phyloP scores from a whole-genome alignment of 2,888 invertebrate genomes.

The Mayetiola destructor region DNA sequence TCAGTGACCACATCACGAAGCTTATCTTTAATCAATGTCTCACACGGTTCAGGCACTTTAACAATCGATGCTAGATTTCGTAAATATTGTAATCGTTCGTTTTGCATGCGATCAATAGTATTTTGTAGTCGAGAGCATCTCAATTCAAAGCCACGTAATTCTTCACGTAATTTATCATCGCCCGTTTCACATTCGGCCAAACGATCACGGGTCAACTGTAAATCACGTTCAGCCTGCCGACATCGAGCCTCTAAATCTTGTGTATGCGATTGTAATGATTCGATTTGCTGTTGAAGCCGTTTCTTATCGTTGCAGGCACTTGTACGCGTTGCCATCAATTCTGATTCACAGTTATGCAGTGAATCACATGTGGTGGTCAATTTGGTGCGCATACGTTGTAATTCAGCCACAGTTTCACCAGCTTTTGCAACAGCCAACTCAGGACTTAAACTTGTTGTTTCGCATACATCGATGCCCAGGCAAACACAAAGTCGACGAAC shows the following conservation, averaged over 20 bases:
- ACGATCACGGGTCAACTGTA: conserved; percentile 54
- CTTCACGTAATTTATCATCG: conserved; percentile 39
- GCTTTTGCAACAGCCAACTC: conserved; percentile 64
- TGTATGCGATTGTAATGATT: conserved; percentile 38
- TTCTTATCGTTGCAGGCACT: conserved; percentile 48
- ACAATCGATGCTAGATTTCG: conserved; percentile 30
- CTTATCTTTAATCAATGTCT: conserved; percentile 63
- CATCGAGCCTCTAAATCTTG: conserved; percentile 59
- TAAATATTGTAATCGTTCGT: conserved; percentile 33
- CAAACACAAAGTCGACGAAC: conserved; percentile 55
- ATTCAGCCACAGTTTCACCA: conserved; percentile 61
- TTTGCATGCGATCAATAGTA: conserved; percentile 32
- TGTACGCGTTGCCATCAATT: conserved; percentile 30
- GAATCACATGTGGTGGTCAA: conserved; percentile 33
- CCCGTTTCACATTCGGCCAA: conserved; percentile 58
- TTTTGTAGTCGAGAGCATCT: conserved; percentile 33
- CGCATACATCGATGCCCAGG: conserved; percentile 56
- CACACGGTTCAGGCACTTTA: conserved; percentile 62
- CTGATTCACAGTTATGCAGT: conserved; percentile 33
- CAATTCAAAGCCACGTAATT: conserved; percentile 34
- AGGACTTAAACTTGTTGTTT: conserved; percentile 47
- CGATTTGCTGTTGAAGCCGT: conserved; percentile 51
- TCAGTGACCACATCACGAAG: conserved; percentile 62
- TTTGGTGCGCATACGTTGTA: conserved; percentile 47
- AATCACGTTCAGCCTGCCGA: conserved; percentile 60